Conservation (phyloP, 1,140 invertebrate species). For the Drosophila nigrodunni region DNA sequence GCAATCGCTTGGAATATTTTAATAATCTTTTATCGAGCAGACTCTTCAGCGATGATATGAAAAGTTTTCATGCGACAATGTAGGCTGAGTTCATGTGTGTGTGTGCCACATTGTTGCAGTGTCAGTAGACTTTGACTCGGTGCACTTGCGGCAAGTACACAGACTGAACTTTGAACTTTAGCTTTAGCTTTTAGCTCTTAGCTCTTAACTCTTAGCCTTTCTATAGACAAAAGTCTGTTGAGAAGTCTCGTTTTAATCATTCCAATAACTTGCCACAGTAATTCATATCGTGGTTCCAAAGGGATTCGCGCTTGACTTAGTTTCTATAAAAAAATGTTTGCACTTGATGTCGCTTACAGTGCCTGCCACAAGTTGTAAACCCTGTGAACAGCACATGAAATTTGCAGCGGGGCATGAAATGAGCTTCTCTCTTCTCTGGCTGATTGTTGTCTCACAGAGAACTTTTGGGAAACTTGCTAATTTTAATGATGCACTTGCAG, state of each 20-base stretch:
- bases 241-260: constrained; percentile 57
- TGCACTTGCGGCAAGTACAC: constrained; percentile 57
- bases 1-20: constrained; percentile 77
- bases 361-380: background rate
- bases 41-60: constrained; percentile 36
- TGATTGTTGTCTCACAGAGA: constrained; percentile 3
- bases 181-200: constrained; percentile 17
- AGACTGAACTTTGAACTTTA: constrained; percentile 63
- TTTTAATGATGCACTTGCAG: constrained; percentile 60
- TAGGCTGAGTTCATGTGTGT: constrained; percentile 11
- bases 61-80: constrained; percentile 11
- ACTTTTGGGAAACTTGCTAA: constrained; percentile 23
- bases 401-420: constrained; percentile 37
- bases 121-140: constrained; percentile 59
- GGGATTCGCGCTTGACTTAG: background rate
- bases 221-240: too few relatives aligned
- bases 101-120: constrained; percentile 65
- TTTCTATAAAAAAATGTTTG: constrained; percentile 14
- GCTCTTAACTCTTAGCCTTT: constrained; percentile 23
- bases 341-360: constrained; percentile 1
- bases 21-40: constrained; percentile 77
- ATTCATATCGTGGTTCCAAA: background rate
- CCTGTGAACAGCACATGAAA: constrained; percentile 1
- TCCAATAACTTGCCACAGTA: constrained; percentile 46
- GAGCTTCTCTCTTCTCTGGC: constrained; percentile 26